Conservation (phyloP, 2,888 invertebrate species). For the Mesorhabditis spiculigera region DNA sequence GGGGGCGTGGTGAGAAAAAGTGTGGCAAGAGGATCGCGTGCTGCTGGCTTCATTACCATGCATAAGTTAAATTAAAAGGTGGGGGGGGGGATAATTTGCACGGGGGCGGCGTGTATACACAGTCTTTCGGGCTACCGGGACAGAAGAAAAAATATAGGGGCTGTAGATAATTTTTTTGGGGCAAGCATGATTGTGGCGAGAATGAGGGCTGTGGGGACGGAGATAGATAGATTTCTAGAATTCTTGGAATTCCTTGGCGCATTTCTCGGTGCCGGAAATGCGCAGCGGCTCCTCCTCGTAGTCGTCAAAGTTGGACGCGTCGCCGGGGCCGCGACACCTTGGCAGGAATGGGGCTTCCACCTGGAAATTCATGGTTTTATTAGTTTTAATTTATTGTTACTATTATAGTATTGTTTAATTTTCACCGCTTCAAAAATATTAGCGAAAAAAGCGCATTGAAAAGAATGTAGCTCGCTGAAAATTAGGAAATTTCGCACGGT, state of each 20-base stretch:
- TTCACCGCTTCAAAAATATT: not conserved
- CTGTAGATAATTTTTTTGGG: not conserved
- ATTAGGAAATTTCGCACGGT: no score
- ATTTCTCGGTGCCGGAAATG: slow-evolving; percentile 97
- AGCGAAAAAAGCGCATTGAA: no score
- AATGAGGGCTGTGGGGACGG: not conserved
- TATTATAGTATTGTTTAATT: not conserved
- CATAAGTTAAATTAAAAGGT: no score
- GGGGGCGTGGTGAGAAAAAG: no score
- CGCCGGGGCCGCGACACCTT: slow-evolving; percentile 95
- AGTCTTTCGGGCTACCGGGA: no score
- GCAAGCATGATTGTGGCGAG: no score
- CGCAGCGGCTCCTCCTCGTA: slow-evolving; percentile 98
- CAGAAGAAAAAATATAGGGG: not conserved
- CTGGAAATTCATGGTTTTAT: slow-evolving; percentile 57
- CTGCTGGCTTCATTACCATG: no score
- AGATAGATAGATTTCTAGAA: slow-evolving; percentile 65
- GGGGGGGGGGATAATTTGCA: no score
- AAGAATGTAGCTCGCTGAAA: no score
- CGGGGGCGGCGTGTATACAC: no score
- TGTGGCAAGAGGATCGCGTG: no score
- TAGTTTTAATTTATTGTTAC: not conserved
- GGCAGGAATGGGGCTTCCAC: slow-evolving; percentile 99
- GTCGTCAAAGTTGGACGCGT: slow-evolving; percentile 99
- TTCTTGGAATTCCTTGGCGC: slow-evolving; percentile 99